Evolutionary conservation across 2,113 vertebrate species (phyloP).

Genomic region (Cavia aperea): DNA sequence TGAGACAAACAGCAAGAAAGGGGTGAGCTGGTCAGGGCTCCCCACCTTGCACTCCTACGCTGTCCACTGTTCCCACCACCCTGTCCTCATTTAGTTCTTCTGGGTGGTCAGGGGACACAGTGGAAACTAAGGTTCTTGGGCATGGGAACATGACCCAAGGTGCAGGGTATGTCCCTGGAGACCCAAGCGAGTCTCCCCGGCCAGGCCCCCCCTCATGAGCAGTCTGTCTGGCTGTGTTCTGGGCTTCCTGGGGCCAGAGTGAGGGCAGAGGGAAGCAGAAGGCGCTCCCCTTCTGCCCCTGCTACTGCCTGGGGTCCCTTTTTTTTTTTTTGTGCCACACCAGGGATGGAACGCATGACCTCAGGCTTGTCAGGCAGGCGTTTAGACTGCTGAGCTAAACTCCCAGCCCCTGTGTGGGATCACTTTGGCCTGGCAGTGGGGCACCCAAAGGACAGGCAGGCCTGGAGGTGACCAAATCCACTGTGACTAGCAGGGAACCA

Average conservation of each 20-base stretch:
- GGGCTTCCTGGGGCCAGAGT: not conserved
- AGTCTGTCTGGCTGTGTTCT: not conserved
- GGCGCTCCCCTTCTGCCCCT: not conserved
- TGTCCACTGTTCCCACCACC: accelerated
- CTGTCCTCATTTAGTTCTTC: not conserved
- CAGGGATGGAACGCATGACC: too few relatives aligned
- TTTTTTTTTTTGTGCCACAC: too few relatives aligned
- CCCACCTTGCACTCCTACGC: not conserved
- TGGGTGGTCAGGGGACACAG: too few relatives aligned
- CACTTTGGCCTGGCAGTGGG: not conserved
- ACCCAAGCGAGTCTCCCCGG: not conserved
- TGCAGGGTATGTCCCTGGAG: not conserved
- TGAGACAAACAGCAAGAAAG: not conserved
- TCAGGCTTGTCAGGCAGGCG: too few relatives aligned
- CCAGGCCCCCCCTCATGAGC: not conserved
- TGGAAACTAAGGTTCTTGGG: not conserved
- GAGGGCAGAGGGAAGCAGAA: too few relatives aligned
- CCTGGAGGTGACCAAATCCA: not conserved
- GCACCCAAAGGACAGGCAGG: accelerated
- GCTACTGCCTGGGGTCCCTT: not conserved
- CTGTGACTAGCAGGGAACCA: accelerated
- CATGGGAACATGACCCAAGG: not conserved
- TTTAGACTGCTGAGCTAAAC: too few relatives aligned
- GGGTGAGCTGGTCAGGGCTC: not conserved
- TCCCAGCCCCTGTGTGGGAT: not conserved